Base-by-base conservation (phyloP, 1,140 invertebrate genomes). In the Drosophila mojavensis region DNA sequence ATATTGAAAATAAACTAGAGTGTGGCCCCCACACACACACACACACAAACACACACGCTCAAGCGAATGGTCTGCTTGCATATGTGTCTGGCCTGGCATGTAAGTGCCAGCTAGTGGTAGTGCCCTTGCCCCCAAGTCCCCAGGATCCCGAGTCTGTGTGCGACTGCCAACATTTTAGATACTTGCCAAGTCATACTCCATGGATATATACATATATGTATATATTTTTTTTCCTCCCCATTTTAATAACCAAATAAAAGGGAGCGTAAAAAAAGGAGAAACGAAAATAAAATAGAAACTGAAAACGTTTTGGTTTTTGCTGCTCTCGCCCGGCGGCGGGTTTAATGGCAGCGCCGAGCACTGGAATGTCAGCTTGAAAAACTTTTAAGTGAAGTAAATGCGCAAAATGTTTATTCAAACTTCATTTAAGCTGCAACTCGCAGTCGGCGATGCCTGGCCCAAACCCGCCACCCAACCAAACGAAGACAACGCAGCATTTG, bases 381-480 rank as follows among this genome's bases (percentile, higher is more conserved):
- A 89, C 77, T 88, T 88, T 88, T 88, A 88, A 88, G 83, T 88
- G 77, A 88, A 88, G 83, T 88, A 88, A 88, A 88, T 89, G 83
- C 84, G 83, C 84, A 89, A 89, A 88, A 88, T 88, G 83, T 88
- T 88, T 88, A 88, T 88, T 88, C 83, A 88, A 88, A 88, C 83
- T 88, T 88, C 79, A 79, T 85, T 88, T 88, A 77, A 86, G 73
- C 69, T 78, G 76, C 66, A 88, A 88, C 76, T 88, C 89, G 72
- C 33, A 77, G 71, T 51, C 24, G 51, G 50, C n/a, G n/a, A 54
- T 17, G 33, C 28, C 13, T 11, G n/a, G 15, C 53, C 53, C 30
- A 36, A 10, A 9, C 33, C 33, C 5, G 7, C 4, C 50, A 13
- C 20, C 28, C 10, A 47, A 2, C 11, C n/a, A 39, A 11, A 39